Percentiles rank a stretch among this genome's conserved stretches.
phyloP scores from a whole-genome alignment of 2,888 invertebrate species.

The Zootermopsis nevadensis region DNA sequence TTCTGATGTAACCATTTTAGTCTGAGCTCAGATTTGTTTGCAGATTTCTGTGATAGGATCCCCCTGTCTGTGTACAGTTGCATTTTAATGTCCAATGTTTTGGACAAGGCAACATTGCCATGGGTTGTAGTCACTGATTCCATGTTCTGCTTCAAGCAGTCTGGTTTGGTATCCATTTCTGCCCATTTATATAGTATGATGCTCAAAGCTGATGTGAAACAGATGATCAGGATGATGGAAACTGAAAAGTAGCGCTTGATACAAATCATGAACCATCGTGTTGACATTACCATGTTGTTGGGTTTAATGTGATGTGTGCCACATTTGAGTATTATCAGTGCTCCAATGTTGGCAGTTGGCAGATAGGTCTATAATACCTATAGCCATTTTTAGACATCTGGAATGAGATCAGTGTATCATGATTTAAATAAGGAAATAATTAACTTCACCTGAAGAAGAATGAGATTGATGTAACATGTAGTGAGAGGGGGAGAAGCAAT shows the following conservation, averaged over 20 bases:
- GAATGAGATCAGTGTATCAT: neutral
- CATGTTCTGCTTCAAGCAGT: conserved; percentile 39
- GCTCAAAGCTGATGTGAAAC: conserved; percentile 44
- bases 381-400: neutral
- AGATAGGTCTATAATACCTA: neutral
- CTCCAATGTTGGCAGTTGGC: neutral
- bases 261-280: conserved; percentile 52
- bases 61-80: conserved; percentile 30
- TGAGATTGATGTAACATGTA: no score
- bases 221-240: conserved; percentile 31
- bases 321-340: neutral
- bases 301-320: neutral
- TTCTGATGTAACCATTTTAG: conserved; percentile 57
- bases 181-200: conserved; percentile 50
- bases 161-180: conserved; percentile 43
- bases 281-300: conserved; percentile 44
- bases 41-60: conserved; percentile 38
- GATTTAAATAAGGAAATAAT: no score
- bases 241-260: conserved; percentile 48
- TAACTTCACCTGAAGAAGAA: no score
- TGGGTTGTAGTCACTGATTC: conserved; percentile 1
- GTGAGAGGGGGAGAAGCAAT: no score
- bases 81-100: neutral
- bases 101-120: neutral
- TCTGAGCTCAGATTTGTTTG: conserved; percentile 55